Evolutionary conservation across 2,888 invertebrate species (phyloP).

Genomic region (Trissolcus brochymenae): DNA sequence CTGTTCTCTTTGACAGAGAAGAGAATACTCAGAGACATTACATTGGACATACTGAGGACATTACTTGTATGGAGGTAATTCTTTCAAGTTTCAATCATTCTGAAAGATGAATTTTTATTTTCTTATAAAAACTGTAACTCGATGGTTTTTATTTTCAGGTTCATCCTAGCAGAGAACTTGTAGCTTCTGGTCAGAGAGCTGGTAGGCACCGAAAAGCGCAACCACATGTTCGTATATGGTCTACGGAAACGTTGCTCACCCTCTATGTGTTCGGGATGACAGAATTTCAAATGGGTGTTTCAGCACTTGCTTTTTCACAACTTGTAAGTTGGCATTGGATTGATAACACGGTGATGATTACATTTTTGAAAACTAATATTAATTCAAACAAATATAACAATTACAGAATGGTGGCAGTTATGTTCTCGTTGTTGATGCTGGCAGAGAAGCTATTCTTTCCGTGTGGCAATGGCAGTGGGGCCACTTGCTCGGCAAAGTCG

Average conservation of each 20-base stretch:
- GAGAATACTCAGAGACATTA: conserved; percentile 94
- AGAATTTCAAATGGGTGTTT: conserved; percentile 90
- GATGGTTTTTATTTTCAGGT: conserved; percentile 72
- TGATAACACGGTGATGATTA: neutral
- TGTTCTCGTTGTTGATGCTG: conserved; percentile 91
- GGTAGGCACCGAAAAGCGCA: conserved; percentile 90
- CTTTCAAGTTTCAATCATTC: no score
- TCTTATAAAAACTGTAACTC: no score
- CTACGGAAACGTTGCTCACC: conserved; percentile 91
- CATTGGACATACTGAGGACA: conserved; percentile 93
- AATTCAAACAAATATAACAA: conserved; percentile 5
- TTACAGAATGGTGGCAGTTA: conserved; percentile 92
- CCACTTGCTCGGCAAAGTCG: conserved; percentile 93
- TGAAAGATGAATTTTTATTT: no score
- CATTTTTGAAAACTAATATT: neutral
- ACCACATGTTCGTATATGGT: conserved; percentile 95
- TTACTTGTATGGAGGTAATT: conserved; percentile 85
- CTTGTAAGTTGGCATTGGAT: conserved; percentile 79
- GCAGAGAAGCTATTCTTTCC: conserved; percentile 91
- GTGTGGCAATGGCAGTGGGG: conserved; percentile 98
- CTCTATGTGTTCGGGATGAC: conserved; percentile 94
- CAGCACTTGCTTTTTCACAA: conserved; percentile 93
- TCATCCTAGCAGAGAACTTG: conserved; percentile 91
- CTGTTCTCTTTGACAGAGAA: conserved; percentile 90
- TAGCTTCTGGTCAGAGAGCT: conserved; percentile 92